Base-by-base conservation (phyloP, 2,888 invertebrate species). In the Asteroscopus sphinx region DNA sequence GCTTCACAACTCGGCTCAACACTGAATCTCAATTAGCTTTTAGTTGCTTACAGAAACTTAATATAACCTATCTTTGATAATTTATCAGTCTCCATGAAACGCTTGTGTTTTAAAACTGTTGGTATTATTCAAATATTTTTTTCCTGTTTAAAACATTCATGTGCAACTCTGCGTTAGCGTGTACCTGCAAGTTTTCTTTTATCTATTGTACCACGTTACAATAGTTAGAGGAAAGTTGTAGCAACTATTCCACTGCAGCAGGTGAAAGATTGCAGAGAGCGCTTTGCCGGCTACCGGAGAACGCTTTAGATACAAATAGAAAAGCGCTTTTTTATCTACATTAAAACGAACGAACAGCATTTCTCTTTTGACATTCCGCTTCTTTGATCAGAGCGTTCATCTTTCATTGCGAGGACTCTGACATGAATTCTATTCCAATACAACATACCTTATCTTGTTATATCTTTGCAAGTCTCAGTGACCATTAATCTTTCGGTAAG, bases 161-260 rank as follows among this genome's bases (percentile, higher is more conserved):
- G 17, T 21, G 6, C 2, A 6, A 6, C 21, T 6, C 4, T 21
- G 4, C 6, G 4, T 21, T 21, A 4, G 21, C 21, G 4, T 21
- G 6, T 6, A 4, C 2, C 21, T 21, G n/a, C n/a, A n/a, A n/a
- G n/a, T n/a, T 21, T 21, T 21, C 4, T 21, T 47, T 68, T 61
- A 64, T 64, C 62, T 68, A 17, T 7, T 17, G 37, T 49, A 16
- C 2, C 30, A 21, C n/a, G 28, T 42, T 32, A 53, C 64, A 68
- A 62, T 47, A 26, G 26, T 28, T 52, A 47, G 7, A 21, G 53
- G 17, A 52, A 64, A 64, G 64, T 64, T 62, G 35, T 13, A 13
- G 42, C 47, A 47, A 53, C 68, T 30, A 41, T 35, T 46, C 11
- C 6, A 7, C 25, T 39, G 45, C 26, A 39, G 15, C 28, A 21